These are phyloP conservation scores for Nothocercus julius DNA, from an alignment of 2,113 vertebrate genomes.

Conservation along the genomic window DNA sequence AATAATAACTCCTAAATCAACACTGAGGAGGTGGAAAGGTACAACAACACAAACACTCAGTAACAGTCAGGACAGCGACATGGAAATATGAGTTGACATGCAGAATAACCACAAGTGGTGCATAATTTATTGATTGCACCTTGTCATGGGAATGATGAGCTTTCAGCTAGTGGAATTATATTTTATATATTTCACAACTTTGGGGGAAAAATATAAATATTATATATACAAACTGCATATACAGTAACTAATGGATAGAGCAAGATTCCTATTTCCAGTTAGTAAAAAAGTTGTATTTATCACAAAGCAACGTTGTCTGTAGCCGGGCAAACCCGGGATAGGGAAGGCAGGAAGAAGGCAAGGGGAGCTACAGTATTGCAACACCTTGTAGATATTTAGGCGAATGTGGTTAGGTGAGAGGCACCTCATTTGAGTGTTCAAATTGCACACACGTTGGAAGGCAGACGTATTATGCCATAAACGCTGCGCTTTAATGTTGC, in stretches of 20 bases:
- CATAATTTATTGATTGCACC: constrained; percentile 78
- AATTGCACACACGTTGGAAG: not conserved
- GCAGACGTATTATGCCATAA: not conserved
- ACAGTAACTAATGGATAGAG: constrained; percentile 73
- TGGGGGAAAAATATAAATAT: constrained; percentile 74
- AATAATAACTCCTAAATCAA: constrained; percentile 79
- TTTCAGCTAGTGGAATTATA: constrained; percentile 77
- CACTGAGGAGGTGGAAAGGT: constrained; percentile 78
- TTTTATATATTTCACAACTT: constrained; percentile 78
- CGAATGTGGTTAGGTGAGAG: not conserved
- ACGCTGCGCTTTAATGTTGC: not conserved
- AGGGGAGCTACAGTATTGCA: not conserved
- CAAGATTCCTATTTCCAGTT: constrained; percentile 68
- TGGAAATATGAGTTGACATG: constrained; percentile 76
- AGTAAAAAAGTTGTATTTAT: constrained; percentile 50
- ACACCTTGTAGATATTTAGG: not conserved
- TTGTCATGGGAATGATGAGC: constrained; percentile 77
- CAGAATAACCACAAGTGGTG: constrained; percentile 75
- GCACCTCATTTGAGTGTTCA: not conserved
- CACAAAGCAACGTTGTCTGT: constrained; percentile 20
- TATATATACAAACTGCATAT: constrained; percentile 76
- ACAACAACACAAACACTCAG: constrained; percentile 79
- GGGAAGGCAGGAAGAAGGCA: not conserved
- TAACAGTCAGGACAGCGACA: constrained; percentile 76
- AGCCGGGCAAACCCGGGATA: not conserved